Evolutionary conservation across 2,113 vertebrate genomes (phyloP).

Genomic region (Etheostoma spectabile): DNA sequence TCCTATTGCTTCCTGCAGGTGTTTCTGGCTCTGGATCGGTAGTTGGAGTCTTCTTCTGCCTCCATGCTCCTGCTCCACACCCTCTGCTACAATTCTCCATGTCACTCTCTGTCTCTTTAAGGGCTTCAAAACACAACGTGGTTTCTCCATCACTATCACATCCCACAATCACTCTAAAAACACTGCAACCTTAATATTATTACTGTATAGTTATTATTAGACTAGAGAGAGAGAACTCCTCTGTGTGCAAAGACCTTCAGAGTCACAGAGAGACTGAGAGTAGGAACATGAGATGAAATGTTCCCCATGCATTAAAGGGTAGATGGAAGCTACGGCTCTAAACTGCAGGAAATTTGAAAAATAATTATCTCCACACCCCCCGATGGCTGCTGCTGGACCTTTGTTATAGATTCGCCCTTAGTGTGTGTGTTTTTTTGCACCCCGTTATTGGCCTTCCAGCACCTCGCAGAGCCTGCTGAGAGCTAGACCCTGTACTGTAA

Average conservation of each 20-base stretch:
- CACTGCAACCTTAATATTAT: not conserved
- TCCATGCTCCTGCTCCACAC: too few relatives aligned
- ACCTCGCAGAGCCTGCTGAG: not conserved
- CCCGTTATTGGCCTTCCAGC: not conserved
- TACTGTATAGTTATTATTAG: not conserved
- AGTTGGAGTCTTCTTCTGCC: too few relatives aligned
- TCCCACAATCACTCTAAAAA: not conserved
- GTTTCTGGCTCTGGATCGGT: too few relatives aligned
- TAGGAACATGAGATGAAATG: not conserved
- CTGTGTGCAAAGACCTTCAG: not conserved
- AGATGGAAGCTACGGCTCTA: not conserved
- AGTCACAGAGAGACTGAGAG: not conserved
- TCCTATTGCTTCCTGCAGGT: too few relatives aligned
- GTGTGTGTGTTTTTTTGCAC: not conserved
- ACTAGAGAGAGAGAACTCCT: too few relatives aligned
- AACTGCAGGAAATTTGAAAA: not conserved
- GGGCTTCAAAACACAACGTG: not conserved
- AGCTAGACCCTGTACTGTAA: not conserved
- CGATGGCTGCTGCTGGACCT: not conserved
- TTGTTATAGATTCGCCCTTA: too few relatives aligned
- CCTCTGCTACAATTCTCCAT: too few relatives aligned
- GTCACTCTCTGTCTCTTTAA: too few relatives aligned
- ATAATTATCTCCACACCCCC: not conserved
- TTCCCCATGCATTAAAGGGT: constrained; percentile 1
- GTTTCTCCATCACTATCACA: not conserved